These are phyloP conservation scores for Actinostola sp. DNA, from an alignment of 92 coral and sea anemone species.

Conservation along the genomic window DNA sequence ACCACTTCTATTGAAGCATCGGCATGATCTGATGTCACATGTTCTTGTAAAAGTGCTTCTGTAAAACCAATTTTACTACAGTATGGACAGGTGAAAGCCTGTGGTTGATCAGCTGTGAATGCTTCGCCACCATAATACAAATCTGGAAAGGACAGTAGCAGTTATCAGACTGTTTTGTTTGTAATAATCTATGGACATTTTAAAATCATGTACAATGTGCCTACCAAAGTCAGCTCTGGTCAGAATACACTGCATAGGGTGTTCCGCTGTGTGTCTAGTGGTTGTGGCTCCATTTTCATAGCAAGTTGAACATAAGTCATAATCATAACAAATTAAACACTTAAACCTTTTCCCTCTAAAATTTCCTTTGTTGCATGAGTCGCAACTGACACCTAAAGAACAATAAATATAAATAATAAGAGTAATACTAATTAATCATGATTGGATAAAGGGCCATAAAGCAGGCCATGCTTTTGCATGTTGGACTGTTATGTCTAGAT, in stretches of 20 bases:
- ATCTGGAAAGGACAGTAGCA: constrained; percentile 40
- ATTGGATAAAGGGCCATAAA: too few species aligned
- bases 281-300: constrained; percentile 97
- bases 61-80: constrained; percentile 98
- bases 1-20: constrained; percentile 96
- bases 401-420: background rate
- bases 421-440: too few species aligned
- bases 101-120: constrained; percentile 98
- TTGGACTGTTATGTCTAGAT: too few species aligned
- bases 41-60: constrained; percentile 88
- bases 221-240: constrained; percentile 97
- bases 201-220: too few species aligned
- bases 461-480: too few species aligned
- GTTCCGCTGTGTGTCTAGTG: constrained; percentile 95
- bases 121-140: constrained; percentile 99
- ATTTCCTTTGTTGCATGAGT: constrained; percentile 93
- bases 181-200: too few species aligned
- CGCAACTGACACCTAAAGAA: constrained; percentile 95
- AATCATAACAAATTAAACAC: constrained; percentile 95
- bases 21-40: constrained; percentile 91
- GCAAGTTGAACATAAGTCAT: constrained; percentile 95
- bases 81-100: constrained; percentile 95
- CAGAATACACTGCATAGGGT: constrained; percentile 98
- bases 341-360: constrained; percentile 97
- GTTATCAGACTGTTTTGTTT: too few species aligned